Conservation (phyloP, 2,113 vertebrate species). For the Syngnathus scovelli region DNA sequence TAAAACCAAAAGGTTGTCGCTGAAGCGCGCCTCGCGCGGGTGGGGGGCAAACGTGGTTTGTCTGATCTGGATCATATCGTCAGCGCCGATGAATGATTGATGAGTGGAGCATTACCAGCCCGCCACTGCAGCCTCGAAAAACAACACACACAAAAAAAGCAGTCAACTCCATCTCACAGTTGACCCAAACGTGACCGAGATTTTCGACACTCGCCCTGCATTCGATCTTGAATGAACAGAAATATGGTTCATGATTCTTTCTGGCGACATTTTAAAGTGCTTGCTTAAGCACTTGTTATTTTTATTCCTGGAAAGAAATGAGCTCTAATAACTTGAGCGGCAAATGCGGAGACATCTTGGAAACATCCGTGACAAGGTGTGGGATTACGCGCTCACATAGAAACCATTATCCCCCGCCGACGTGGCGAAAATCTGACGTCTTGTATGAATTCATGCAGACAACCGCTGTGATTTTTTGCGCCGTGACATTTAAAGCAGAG, state of each 20-base stretch:
- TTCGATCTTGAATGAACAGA: neutral
- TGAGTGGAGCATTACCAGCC: conserved; percentile 45
- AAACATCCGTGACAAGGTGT: neutral
- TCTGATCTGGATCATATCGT: conserved; percentile 49
- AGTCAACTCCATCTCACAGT: conserved; percentile 6
- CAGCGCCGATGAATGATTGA: conserved; percentile 50
- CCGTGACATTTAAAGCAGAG: conserved; percentile 47
- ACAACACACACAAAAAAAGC: conserved; percentile 24
- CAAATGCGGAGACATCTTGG: neutral
- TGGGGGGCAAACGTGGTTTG: conserved; percentile 35
- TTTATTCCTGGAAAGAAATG: neutral
- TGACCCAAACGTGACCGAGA: conserved; percentile 34
- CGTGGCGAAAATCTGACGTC: conserved; percentile 18
- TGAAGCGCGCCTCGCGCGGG: neutral
- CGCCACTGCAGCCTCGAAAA: conserved; percentile 9
- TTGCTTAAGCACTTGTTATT: neutral
- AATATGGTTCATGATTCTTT: too few species aligned
- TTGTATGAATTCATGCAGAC: conserved; percentile 30
- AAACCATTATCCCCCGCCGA: conserved; percentile 7
- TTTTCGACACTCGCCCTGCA: neutral
- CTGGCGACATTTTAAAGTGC: too few species aligned
- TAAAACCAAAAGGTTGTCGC: neutral
- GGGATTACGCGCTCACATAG: neutral
- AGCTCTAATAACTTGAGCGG: neutral
- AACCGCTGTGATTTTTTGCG: conserved; percentile 23